These are phyloP conservation scores for Pachydiplax longipennis DNA, from an alignment of 2,888 invertebrate genomes.

Conservation along the genomic window DNA sequence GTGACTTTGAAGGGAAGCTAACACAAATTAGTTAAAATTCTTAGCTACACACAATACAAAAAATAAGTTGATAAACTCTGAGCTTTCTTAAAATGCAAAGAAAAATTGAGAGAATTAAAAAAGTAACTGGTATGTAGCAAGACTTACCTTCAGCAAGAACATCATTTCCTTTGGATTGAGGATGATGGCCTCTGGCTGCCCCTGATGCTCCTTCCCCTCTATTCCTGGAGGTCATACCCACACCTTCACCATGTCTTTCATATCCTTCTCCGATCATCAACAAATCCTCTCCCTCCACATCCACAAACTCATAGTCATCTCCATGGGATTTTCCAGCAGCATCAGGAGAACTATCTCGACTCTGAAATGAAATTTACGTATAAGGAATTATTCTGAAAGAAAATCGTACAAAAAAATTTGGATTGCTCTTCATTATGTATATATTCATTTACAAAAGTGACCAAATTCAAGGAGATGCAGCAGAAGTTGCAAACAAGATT, in stretches of 20 bases:
- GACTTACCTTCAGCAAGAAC: slow-evolving; percentile 75
- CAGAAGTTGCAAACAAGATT: too few relatives aligned
- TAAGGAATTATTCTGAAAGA: too few relatives aligned
- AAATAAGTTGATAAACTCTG: too few relatives aligned
- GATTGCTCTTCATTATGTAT: background rate
- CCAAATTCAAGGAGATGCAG: too few relatives aligned
- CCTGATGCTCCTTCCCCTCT: slow-evolving; percentile 56
- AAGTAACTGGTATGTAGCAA: slow-evolving; percentile 45
- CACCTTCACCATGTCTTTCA: slow-evolving; percentile 59
- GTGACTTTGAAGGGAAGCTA: too few relatives aligned
- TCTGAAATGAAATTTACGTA: slow-evolving; percentile 56
- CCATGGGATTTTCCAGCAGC: slow-evolving; percentile 60
- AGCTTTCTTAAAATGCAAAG: too few relatives aligned
- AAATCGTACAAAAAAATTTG: too few relatives aligned
- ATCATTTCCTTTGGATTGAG: slow-evolving; percentile 67
- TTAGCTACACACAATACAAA: too few relatives aligned
- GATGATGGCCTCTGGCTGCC: slow-evolving; percentile 52
- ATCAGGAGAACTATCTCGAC: slow-evolving; percentile 69
- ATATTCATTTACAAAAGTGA: background rate
- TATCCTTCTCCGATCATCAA: slow-evolving; percentile 56
- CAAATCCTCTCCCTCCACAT: slow-evolving; percentile 67
- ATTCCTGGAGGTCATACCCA: slow-evolving; percentile 60
- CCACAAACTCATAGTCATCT: slow-evolving; percentile 70
- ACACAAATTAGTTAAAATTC: too few relatives aligned
- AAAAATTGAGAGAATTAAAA: too few relatives aligned